phyloP scores from a whole-genome alignment of 1,140 invertebrate species.

The Drosophila tsacasi region DNA sequence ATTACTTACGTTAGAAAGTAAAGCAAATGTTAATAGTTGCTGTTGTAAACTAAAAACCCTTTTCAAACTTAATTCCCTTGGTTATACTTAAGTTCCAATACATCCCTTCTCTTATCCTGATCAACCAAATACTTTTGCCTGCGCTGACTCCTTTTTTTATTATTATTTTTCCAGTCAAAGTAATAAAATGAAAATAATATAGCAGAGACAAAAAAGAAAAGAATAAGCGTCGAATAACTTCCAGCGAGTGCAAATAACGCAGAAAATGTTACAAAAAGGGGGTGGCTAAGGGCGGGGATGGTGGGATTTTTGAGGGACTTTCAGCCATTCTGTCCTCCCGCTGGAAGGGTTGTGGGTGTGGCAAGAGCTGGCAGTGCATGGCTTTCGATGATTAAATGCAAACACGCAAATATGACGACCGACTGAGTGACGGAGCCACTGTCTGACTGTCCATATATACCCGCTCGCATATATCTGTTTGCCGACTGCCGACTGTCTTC shows the following conservation, averaged over 20 bases:
- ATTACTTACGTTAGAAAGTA: not conserved
- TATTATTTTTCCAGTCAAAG: slow-evolving; percentile 10
- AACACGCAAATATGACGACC: slow-evolving; percentile 82
- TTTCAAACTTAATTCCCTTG: not conserved
- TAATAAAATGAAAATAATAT: slow-evolving; percentile 66
- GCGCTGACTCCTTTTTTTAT: not conserved
- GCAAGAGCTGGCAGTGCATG: slow-evolving; percentile 60
- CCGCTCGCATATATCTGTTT: slow-evolving; percentile 42
- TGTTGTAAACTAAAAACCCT: not conserved
- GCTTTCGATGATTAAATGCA: slow-evolving; percentile 83
- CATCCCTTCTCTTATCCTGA: not conserved
- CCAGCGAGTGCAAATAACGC: slow-evolving; percentile 75
- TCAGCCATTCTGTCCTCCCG: not conserved
- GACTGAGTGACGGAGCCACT: slow-evolving; percentile 31
- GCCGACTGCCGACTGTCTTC: slow-evolving; percentile 80
- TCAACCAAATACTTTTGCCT: slow-evolving; percentile 34
- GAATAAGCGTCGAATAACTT: slow-evolving; percentile 38
- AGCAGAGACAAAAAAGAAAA: slow-evolving; percentile 15
- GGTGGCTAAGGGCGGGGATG: not conserved
- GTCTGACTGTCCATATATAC: slow-evolving; percentile 52
- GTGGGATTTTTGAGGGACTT: not conserved
- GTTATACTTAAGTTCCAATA: not conserved
- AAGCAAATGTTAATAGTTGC: not conserved
- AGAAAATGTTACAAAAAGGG: slow-evolving; percentile 23
- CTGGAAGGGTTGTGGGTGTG: slow-evolving; percentile 49